Evolutionary conservation across 1,140 invertebrate genomes (phyloP), one percentile per base, ranked within the genome.

Genomic region (Meloidogyne floridensis): DNA sequence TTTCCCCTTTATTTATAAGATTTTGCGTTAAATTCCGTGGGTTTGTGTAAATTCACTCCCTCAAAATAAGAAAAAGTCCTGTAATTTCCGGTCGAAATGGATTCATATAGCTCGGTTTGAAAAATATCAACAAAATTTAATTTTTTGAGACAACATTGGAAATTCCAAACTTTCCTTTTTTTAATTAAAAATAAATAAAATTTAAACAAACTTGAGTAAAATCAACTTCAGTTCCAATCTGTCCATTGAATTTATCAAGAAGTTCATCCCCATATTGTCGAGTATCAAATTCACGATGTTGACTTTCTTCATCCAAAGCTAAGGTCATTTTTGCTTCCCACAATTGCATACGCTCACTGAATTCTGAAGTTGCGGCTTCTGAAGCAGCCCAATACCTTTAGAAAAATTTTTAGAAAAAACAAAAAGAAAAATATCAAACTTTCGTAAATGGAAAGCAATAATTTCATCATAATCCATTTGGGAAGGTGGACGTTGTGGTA

Each of bases 321-420:
- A 83, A 81, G 13, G 81, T 77, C 77, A 86, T 81, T n/a, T 72
- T 84, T n/a, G 56, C 59, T 56, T 86, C 86, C 85, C 85, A 86
- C 47, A 82, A 65, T 53, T 84, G 84, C 32, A 85, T 77, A 15
- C 84, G 43, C 18, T 75, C 77, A 69, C 73, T 78, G 47, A 85
- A 81, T 69, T 78, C 69, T 32, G 84, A 85, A 47, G 59, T 84
- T 9, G 84, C 81, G n/a, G 79, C 80, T 13, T 82, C 84, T 15
- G 80, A 54, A 11, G 59, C 65, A 3, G 81, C 72, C 84, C 84
- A 85, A 80, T 85, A 85, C 32, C 84, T 84, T 18, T 71, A 85
- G 32, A 10, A 56, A 47, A 75, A 79, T 9, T n/a, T 13, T 13
- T 75, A 59, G 15, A 10, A 8, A 74, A 54, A 43, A 6, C 8